Evolutionary conservation across 2,888 invertebrate species (phyloP).

Genomic region (Caenorhabditis zanzibari): DNA sequence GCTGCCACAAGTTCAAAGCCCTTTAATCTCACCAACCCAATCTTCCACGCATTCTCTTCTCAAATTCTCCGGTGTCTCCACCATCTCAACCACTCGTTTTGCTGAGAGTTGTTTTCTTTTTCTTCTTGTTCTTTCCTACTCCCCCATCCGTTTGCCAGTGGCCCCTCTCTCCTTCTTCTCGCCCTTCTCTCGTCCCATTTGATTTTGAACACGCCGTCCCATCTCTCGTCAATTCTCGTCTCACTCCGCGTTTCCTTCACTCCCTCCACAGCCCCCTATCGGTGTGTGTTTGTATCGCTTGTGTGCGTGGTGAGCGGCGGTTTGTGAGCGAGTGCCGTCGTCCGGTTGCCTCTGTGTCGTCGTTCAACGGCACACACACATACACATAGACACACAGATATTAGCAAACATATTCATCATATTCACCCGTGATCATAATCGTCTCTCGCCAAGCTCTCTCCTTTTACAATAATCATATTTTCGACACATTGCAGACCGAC

Average conservation of each 20-base stretch:
- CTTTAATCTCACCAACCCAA: constrained; percentile 8
- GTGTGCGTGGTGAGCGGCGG: constrained; percentile 39
- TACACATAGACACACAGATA: not conserved
- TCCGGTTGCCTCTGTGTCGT: not conserved
- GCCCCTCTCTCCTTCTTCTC: constrained; percentile 6
- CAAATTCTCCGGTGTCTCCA: not conserved
- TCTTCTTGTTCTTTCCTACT: not conserved
- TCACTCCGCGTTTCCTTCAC: not conserved
- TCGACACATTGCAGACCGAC: constrained; percentile 25
- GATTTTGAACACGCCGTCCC: constrained; percentile 39
- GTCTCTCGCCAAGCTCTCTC: not conserved
- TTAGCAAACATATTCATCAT: not conserved
- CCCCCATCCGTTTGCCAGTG: not conserved
- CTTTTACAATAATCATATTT: not conserved
- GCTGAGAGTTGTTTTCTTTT: constrained; percentile 44
- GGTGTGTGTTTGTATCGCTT: constrained; percentile 38
- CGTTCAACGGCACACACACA: not conserved
- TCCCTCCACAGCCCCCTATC: constrained; percentile 5
- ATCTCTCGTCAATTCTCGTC: not conserved
- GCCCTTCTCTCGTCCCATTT: constrained; percentile 5
- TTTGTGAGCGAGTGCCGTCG: constrained; percentile 25
- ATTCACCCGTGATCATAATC: not conserved
- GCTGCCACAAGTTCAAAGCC: not conserved
- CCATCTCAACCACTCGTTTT: not conserved
- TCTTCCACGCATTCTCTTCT: constrained; percentile 18